Conservation (phyloP, 2,797 vertebrate species). For the Hemitrygon akajei region DNA sequence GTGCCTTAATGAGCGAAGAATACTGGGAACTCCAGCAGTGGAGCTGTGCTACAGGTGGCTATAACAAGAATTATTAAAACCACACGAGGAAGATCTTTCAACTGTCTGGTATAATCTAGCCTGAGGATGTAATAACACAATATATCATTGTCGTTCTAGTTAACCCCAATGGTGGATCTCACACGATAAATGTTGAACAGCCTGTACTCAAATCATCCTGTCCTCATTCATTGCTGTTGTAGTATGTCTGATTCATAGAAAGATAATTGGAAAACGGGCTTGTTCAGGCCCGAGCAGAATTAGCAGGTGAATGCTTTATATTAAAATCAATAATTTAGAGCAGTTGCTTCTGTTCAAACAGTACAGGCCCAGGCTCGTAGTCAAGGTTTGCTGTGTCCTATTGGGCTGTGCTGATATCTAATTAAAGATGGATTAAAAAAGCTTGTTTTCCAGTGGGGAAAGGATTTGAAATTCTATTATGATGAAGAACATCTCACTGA, state of each 20-base stretch:
- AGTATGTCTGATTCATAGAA: conserved; percentile 16
- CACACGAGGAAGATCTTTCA: conserved; percentile 16
- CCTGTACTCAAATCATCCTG: conserved; percentile 30
- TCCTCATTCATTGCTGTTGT: conserved; percentile 23
- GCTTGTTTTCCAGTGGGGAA: conserved; percentile 62
- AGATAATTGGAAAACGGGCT: conserved; percentile 29
- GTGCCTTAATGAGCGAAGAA: background rate
- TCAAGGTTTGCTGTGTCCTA: conserved; percentile 58
- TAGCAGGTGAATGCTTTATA: conserved; percentile 58
- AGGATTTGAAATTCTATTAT: conserved; percentile 61
- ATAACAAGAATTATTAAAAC: conserved; percentile 11
- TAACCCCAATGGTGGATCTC: conserved; percentile 20
- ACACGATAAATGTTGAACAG: conserved; percentile 10
- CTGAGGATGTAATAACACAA: conserved; percentile 36
- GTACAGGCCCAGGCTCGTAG: conserved; percentile 53
- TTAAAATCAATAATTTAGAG: conserved; percentile 65
- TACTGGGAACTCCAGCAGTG: background rate
- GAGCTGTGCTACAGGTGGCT: conserved; percentile 30
- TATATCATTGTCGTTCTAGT: conserved; percentile 32
- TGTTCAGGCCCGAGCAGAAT: conserved; percentile 44
- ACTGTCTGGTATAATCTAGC: conserved; percentile 30
- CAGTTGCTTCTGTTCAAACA: conserved; percentile 50
- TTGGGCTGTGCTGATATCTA: conserved; percentile 57
- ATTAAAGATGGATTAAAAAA: conserved; percentile 68
- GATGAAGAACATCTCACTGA: conserved; percentile 54